Percentiles rank a stretch among this genome's conserved stretches.
Evolutionary conservation across 2,888 invertebrate genomes (phyloP).

Genomic region (Melanotus villosus): DNA sequence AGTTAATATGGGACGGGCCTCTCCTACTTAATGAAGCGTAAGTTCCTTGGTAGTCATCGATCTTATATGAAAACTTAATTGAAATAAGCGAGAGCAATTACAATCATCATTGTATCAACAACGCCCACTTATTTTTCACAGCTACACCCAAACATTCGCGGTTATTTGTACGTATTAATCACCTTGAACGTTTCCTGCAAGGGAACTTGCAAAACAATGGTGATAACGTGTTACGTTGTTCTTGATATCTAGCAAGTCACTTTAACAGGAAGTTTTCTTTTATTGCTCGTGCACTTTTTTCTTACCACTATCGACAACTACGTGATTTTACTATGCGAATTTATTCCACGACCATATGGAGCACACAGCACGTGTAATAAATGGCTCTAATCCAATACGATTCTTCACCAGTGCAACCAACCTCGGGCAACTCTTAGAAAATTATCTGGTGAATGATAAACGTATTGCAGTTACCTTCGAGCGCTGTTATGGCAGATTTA

Average conservation of each 20-base stretch:
- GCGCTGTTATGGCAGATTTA: slow-evolving; percentile 13
- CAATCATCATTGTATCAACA: not conserved
- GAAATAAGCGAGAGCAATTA: not conserved
- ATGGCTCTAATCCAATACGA: not conserved
- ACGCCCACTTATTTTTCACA: not conserved
- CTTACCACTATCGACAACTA: not conserved
- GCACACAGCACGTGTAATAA: not conserved
- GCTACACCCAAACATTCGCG: slow-evolving; percentile 8
- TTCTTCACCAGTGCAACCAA: slow-evolving; percentile 1
- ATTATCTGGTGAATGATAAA: slow-evolving; percentile 13
- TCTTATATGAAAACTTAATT: not conserved
- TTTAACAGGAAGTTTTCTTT: slow-evolving; percentile 8
- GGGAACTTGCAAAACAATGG: slow-evolving; percentile 3
- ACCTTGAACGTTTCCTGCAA: slow-evolving; percentile 8
- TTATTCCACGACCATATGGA: slow-evolving; percentile 14
- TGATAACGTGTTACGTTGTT: slow-evolving; percentile 12
- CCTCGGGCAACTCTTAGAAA: slow-evolving; percentile 9
- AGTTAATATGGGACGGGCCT: not conserved
- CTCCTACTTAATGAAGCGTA: not conserved
- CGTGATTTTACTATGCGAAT: not conserved
- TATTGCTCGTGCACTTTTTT: not conserved
- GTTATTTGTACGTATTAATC: slow-evolving; percentile 1
- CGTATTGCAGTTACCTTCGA: not conserved
- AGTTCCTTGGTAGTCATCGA: not conserved
- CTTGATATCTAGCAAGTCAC: slow-evolving; percentile 14